Evolutionary conservation across 2,113 vertebrate species (phyloP), one percentile per base, ranked within the genome.

Genomic region (Calyptomena viridis): DNA sequence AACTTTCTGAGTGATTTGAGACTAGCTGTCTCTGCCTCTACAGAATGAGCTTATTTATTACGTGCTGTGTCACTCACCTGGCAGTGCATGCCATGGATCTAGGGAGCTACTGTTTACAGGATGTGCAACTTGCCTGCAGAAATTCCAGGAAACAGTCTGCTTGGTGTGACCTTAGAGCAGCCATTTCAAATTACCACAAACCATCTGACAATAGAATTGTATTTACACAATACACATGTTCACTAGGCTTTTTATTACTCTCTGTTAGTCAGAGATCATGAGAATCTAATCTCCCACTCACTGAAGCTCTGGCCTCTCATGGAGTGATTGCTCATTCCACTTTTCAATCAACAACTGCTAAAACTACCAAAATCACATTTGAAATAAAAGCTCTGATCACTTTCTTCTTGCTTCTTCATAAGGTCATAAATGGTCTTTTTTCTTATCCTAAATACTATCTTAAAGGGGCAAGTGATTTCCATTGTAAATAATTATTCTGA

Each of bases 91-190:
- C 46, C 49, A 64, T 2, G 5, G 67, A 82, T 62, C 67, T n/a
- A 28, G 55, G n/a, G 62, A 90, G 40, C 85, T 95, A 47, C 90
- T 86, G 49, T 92, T 93, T 88, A 93, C 94, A 94, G 92, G 90
- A 95, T 83, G 78, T 91, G 37, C 84, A 76, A 47, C 56, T 91
- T 82, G 78, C 67, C 92, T 85, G 62, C 90, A 91, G 82, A 79
- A 91, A 94, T 91, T 95, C 82, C 96, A 92, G 95, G 94, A 92
- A 96, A 73, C 49, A 24, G 11, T 27, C 82, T 80, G 63, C 72
- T 85, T 93, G 82, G 82, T 44, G 37, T 94, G 90, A 95, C 94
- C 78, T 90, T 82, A 76, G 78, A 85, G 37, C 66, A 85, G 82
- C 74, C 84, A 56, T 75, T 94, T 89, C 87, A 89, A 64, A 84